These are phyloP conservation scores for Callipepla californica DNA, from an alignment of 2,113 vertebrate species.

Conservation along the genomic window DNA sequence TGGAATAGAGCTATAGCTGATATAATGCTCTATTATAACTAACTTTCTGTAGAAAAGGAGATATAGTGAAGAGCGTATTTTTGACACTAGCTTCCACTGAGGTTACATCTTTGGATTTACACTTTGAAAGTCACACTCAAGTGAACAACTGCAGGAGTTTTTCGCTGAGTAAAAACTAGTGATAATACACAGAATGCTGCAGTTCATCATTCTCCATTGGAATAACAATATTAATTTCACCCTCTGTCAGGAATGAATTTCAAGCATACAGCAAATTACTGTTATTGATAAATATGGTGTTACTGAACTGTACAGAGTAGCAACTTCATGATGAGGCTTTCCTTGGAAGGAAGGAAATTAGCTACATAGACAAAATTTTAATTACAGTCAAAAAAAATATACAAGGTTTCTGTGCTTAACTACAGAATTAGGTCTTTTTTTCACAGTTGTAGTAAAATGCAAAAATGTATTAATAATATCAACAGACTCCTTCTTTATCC, in stretches of 20 bases:
- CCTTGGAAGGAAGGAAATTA: background rate
- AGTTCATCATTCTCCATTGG: background rate
- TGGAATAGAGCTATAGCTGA: background rate
- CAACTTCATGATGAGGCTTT: background rate
- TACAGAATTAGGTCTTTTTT: background rate
- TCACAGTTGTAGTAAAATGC: background rate
- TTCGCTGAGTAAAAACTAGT: background rate
- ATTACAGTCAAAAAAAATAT: background rate
- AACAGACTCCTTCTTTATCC: background rate
- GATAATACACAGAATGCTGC: background rate
- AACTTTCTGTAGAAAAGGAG: background rate
- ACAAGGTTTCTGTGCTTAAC: background rate
- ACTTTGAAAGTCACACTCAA: background rate
- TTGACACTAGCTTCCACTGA: background rate
- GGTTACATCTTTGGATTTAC: background rate
- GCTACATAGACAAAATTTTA: background rate
- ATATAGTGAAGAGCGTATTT: background rate
- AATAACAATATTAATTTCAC: background rate
- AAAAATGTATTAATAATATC: background rate
- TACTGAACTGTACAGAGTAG: background rate
- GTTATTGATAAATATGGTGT: background rate
- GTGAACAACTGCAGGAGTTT: background rate
- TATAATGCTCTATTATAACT: background rate
- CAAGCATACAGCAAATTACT: background rate
- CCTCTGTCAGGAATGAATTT: background rate